phyloP scores from a whole-genome alignment of 2,113 vertebrate species.

The Pterocles gutturalis region DNA sequence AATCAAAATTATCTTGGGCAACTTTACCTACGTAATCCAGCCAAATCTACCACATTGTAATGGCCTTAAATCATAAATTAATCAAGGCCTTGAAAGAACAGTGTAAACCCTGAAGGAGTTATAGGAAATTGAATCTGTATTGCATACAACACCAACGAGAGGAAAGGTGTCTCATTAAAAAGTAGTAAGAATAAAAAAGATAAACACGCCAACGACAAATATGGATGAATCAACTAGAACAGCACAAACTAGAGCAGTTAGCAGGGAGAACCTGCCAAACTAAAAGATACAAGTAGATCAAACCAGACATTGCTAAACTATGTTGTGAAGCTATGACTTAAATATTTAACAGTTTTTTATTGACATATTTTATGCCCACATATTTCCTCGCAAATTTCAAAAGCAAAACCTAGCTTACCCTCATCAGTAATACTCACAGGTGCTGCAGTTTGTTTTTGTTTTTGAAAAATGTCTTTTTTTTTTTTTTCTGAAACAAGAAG shows the following conservation, averaged over 20 bases:
- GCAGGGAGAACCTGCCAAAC: slow-evolving; percentile 11
- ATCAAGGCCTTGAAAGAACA: not conserved
- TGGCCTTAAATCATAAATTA: not conserved
- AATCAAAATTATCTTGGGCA: not conserved
- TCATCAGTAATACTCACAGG: slow-evolving; percentile 41
- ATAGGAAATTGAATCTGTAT: not conserved
- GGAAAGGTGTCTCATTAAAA: slow-evolving; percentile 24
- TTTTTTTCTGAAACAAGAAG: slow-evolving; percentile 26
- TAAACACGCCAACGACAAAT: slow-evolving; percentile 1
- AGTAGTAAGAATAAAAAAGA: slow-evolving; percentile 2
- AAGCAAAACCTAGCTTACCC: slow-evolving; percentile 33
- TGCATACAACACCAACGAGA: not conserved
- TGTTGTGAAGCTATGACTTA: slow-evolving; percentile 36
- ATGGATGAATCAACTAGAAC: not conserved
- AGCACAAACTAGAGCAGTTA: not conserved
- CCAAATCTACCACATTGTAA: not conserved
- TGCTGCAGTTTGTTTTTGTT: slow-evolving; percentile 55
- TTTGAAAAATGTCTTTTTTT: slow-evolving; percentile 25
- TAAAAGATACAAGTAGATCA: slow-evolving; percentile 41
- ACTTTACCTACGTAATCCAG: not conserved
- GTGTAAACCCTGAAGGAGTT: not conserved
- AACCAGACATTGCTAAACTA: slow-evolving; percentile 42
- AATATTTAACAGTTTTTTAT: slow-evolving; percentile 67
- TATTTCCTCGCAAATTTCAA: slow-evolving; percentile 52
- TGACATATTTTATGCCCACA: slow-evolving; percentile 43